Evolutionary conservation across 2,113 vertebrate species (phyloP), one percentile per base, ranked within the genome.

Genomic region (Thamnaconus septentrionalis): DNA sequence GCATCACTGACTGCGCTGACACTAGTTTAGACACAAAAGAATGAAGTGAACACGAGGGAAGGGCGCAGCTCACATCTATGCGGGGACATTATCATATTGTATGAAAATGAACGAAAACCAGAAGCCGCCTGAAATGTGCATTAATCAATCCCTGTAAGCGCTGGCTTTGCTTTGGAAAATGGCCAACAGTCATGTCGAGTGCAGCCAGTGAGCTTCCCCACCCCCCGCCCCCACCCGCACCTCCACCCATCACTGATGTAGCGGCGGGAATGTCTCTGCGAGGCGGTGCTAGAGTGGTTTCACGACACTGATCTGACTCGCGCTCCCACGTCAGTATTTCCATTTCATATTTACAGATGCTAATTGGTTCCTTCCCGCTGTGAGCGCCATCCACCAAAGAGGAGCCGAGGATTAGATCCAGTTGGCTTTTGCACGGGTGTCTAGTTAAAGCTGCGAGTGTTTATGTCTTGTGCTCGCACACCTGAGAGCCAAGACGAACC

Each of bases 141-240:
- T 59, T 48, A 61, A 80, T 77, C 68, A 56, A 58, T 71, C 52
- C 69, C 48, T 69, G 62, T 71, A 81, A 83, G 53, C 69, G 47
- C 47, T 53, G 4, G 3, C 41, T 67, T 76, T 62, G 59, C 40
- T 59, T 64, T 71, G 65, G 71, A 70, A 68, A 77, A 60, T 18
- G n/a, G 54, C 71, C 73, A 58, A 51, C 49, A 57, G 53, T 56
- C n/a, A 58, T 66, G 48, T 67, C 57, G 50, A 66, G 62, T 76
- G 54, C 57, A 60, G 69, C 60, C 8, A 0, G 42, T 70, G 47
- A 18, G 41, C 53, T 65, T 31, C 18, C 18, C 18, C 18, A 31
- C 18, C 18, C 18, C 18, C 18, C 18, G 2, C 18, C 18, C 2
- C 18, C 18, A 31, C 18, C 18, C 18, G 18, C 18, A 31, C 18